phyloP scores from a whole-genome alignment of 2,113 vertebrate genomes.

The Pantherophis guttatus region DNA sequence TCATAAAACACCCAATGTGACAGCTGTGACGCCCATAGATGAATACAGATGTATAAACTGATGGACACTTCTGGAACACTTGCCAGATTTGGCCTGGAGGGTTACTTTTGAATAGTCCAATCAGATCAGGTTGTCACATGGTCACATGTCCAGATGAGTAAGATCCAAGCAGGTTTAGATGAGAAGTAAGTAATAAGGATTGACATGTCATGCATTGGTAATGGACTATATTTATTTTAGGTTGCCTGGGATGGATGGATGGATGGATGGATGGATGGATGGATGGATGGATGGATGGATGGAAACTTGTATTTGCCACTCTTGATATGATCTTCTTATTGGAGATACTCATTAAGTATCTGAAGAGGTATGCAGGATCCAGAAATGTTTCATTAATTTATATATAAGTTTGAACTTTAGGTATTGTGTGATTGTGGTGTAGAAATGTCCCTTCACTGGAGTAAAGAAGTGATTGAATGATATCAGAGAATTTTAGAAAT shows the following conservation, averaged over 20 bases:
- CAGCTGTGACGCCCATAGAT: conserved; percentile 42
- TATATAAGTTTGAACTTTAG: neutral
- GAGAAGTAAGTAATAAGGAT: neutral
- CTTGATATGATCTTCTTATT: neutral
- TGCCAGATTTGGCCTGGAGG: conserved; percentile 26
- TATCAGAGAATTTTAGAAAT: neutral
- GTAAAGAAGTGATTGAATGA: neutral
- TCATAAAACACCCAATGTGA: conserved; percentile 40
- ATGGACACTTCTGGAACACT: conserved; percentile 21
- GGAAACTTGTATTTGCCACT: neutral
- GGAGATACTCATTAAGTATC: neutral
- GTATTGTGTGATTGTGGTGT: neutral
- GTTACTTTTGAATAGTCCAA: conserved; percentile 33
- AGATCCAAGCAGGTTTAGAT: neutral
- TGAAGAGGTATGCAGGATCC: neutral
- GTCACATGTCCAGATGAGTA: conserved; percentile 2
- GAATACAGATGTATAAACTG: conserved; percentile 60
- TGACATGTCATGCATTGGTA: neutral
- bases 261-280: neutral
- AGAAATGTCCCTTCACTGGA: neutral
- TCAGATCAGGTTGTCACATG: conserved; percentile 10
- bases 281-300: neutral
- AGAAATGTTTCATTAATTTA: neutral
- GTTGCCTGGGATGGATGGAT: neutral
- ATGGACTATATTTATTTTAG: neutral